Base-by-base conservation (phyloP, 2,888 invertebrate species). In the Eristalinus sepulchralis region DNA sequence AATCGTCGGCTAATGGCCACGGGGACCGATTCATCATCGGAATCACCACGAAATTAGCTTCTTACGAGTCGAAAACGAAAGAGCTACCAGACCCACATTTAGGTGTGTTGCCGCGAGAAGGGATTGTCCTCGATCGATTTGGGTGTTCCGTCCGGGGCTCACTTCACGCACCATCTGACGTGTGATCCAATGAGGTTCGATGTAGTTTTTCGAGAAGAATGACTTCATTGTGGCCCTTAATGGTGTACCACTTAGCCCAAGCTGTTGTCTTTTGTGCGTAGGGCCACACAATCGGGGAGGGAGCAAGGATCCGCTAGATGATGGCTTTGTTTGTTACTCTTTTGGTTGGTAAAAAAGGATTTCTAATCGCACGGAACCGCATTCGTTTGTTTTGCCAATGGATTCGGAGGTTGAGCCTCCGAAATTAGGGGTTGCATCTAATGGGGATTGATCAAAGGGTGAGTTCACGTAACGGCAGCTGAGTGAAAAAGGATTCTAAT, bases 11-110 rank as follows among this genome's bases (percentile, higher is more conserved):
- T 86, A 86, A 86, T 86, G 83, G 86, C 86, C 78, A 76, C 68
- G 83, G 83, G 83, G 76, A 83, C 87, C 87, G 83, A 83, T 87
- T 83, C 87, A 87, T 87, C 87, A 87, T 87, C 72, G 71, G 79
- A 87, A 87, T 87, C 87, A 83, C 83, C 87, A 87, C 83, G 87
- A 83, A 87, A 87, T 87, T 87, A 71, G 83, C 79, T 80, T 85
- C 71, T 81, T 86, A 70, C 68, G 73, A 78, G 78, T 53, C 64
- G 13, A 33, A 60, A 53, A 47, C 9, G 64, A 66, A 36, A 17
- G 22, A 77, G 63, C 11, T 53, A 72, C 11, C 9, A 27, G 10
- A 34, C 62, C 81, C 67, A 36, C 73, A 72, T 59, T 34, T 68
- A 83, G 87, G 87, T 87, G 83, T 83, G 87, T 76, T 72, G 17